Evolutionary conservation across 2,113 vertebrate species (phyloP).

Genomic region (Phalacrocorax brasilianus): DNA sequence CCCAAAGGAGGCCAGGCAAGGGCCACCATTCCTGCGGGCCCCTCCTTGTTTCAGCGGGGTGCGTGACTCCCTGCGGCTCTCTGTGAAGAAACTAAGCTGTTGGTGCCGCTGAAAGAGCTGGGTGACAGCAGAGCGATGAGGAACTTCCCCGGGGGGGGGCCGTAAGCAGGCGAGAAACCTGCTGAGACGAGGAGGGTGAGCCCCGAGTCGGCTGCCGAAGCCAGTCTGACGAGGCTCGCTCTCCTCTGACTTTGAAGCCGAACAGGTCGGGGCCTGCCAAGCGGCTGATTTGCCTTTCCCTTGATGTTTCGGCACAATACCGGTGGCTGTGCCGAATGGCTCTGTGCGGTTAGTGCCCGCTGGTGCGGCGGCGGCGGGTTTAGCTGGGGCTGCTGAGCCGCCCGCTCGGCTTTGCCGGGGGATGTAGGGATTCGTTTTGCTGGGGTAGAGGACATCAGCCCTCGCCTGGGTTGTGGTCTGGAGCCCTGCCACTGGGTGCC

Average conservation of each 20-base stretch:
- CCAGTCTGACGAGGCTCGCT: background rate
- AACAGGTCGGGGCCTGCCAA: background rate
- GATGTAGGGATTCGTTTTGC: background rate
- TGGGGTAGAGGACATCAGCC: background rate
- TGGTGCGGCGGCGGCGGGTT: background rate
- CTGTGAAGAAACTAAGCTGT: background rate
- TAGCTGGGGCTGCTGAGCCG: background rate
- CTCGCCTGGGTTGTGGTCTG: background rate
- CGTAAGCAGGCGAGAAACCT: background rate
- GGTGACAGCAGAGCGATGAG: background rate
- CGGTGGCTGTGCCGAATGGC: background rate
- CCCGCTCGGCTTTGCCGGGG: background rate
- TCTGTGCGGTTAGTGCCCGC: background rate
- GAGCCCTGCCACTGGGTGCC: background rate
- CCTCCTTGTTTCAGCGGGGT: background rate
- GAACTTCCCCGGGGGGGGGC: background rate
- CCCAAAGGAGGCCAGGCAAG: no score
- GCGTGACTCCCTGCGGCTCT: background rate
- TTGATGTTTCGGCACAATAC: background rate
- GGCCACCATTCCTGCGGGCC: background rate
- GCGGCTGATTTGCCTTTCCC: background rate
- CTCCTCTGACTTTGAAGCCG: background rate
- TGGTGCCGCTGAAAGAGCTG: background rate
- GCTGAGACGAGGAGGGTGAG: background rate
- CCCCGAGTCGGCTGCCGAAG: background rate